phyloP scores from a whole-genome alignment of 2,113 vertebrate species.

The Chelonoidis abingdonii region DNA sequence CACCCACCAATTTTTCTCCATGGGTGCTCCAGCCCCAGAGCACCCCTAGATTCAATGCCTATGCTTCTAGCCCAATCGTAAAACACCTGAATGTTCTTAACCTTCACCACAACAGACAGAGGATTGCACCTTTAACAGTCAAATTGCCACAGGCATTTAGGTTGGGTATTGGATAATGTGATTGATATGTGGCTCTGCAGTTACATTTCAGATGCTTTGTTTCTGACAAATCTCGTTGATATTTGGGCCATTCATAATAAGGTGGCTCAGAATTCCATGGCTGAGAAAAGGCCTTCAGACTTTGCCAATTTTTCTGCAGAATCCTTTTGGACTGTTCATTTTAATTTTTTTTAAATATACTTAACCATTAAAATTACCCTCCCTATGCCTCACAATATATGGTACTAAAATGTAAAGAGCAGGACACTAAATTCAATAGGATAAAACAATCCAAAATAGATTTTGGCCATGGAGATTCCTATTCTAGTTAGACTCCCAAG shows the following conservation, averaged over 20 bases:
- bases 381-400: not conserved
- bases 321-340: not conserved
- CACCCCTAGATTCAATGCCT: no score
- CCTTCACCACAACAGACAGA: not conserved
- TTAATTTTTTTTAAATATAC: constrained; percentile 21
- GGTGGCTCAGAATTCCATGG: not conserved
- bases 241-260: constrained; percentile 30
- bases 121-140: constrained; percentile 8
- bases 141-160: not conserved
- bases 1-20: no score
- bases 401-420: constrained; percentile 21
- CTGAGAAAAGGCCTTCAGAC: constrained; percentile 15
- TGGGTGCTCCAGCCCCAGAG: no score
- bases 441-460: constrained; percentile 6
- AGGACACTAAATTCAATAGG: constrained; percentile 59
- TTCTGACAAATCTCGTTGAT: constrained; percentile 21
- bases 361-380: not conserved
- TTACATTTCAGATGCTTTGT: not conserved
- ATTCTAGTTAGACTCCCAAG: not conserved
- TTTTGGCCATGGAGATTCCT: not conserved
- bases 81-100: constrained; percentile 15
- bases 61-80: not conserved
- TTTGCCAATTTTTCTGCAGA: constrained; percentile 28
- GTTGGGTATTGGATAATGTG: constrained; percentile 12
- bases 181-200: not conserved